Conservation (phyloP, 1,140 invertebrate species). For the Drosophila obscura region DNA sequence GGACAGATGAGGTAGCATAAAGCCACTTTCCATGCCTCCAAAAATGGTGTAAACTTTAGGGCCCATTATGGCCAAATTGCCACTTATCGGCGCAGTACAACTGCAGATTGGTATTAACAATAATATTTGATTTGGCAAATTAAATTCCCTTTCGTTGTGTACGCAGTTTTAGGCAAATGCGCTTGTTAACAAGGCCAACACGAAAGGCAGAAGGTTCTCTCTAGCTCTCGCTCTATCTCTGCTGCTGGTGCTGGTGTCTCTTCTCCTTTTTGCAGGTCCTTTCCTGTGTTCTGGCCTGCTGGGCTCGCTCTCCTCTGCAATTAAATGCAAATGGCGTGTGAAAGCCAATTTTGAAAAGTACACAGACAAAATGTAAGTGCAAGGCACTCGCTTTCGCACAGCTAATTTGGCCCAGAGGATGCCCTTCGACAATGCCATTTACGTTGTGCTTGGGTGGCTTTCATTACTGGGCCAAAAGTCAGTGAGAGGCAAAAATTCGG, state of each 20-base stretch:
- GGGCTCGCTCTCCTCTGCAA: constrained; percentile 36
- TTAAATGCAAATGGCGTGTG: constrained; percentile 81
- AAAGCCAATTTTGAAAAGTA: constrained; percentile 81
- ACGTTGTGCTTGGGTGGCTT: constrained; percentile 56
- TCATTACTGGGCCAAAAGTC: constrained; percentile 62
- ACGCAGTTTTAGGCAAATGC: constrained; percentile 68
- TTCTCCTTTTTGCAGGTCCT: not conserved
- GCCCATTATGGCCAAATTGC: constrained; percentile 49
- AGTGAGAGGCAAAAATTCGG: constrained; percentile 22
- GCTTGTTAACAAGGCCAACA: constrained; percentile 72
- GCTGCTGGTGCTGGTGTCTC: not conserved
- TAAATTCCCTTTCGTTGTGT: constrained; percentile 32
- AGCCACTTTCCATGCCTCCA: constrained; percentile 12
- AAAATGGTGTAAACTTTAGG: constrained; percentile 47
- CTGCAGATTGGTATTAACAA: constrained; percentile 56
- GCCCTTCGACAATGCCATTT: constrained; percentile 46
- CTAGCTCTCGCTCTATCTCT: constrained; percentile 3
- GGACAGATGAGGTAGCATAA: constrained; percentile 45
- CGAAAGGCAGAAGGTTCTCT: constrained; percentile 2
- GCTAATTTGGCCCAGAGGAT: constrained; percentile 59
- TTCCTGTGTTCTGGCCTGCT: not conserved
- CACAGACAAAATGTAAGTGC: constrained; percentile 72
- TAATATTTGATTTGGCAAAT: constrained; percentile 76
- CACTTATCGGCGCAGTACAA: constrained; percentile 55
- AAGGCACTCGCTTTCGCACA: constrained; percentile 71